Evolutionary conservation across 2,113 vertebrate genomes (phyloP).

Genomic region (Jaculus jaculus): DNA sequence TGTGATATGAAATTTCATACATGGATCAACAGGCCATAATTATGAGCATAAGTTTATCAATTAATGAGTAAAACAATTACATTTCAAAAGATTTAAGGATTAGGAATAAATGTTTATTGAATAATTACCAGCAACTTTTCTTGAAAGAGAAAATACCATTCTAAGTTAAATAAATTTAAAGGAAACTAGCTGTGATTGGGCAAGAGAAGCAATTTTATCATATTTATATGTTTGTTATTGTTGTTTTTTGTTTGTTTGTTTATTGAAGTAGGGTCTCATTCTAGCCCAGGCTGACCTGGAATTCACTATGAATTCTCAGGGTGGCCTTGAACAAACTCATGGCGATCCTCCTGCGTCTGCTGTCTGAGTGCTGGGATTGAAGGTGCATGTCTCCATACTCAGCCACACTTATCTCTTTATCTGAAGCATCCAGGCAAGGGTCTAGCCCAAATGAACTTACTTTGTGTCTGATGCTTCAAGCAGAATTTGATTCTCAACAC

Average conservation of each 20-base stretch:
- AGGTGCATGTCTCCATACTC: too few species aligned
- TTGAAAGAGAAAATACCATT: neutral
- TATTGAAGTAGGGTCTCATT: too few species aligned
- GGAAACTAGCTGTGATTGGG: neutral
- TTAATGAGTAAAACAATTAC: neutral
- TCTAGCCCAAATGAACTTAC: neutral
- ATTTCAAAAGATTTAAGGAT: neutral
- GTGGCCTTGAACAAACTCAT: too few species aligned
- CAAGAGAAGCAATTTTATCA: too few species aligned
- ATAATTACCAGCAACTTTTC: neutral
- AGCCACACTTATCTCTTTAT: neutral
- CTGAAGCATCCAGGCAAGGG: neutral
- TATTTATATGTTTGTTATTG: too few species aligned
- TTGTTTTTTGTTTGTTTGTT: too few species aligned
- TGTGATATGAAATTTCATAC: neutral
- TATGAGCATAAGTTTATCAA: neutral
- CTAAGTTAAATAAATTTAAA: neutral
- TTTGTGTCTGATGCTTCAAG: neutral
- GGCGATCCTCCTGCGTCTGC: too few species aligned
- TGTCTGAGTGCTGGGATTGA: too few species aligned
- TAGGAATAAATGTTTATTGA: neutral
- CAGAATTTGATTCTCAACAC: neutral
- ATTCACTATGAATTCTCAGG: too few species aligned
- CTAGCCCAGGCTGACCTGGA: too few species aligned
- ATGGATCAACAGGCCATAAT: neutral